These are phyloP conservation scores for Tachuris rubrigastra DNA, from an alignment of 2,113 vertebrate genomes.

Conservation along the genomic window DNA sequence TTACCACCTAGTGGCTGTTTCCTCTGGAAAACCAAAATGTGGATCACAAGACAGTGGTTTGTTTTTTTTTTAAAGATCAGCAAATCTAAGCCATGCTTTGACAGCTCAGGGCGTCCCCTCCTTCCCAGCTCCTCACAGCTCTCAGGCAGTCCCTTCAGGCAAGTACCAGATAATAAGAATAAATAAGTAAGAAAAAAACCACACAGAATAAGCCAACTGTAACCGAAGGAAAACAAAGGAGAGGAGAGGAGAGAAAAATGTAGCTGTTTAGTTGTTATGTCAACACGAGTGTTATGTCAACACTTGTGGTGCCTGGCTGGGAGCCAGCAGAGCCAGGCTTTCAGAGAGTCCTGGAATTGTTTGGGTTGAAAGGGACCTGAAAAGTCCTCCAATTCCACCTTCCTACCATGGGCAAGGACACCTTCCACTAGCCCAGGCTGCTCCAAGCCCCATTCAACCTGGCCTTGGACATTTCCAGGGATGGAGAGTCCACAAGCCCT, in stretches of 20 bases:
- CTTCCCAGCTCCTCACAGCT: neutral
- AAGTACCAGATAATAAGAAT: neutral
- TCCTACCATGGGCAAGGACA: neutral
- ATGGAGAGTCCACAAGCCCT: neutral
- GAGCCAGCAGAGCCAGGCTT: neutral
- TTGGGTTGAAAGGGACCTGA: neutral
- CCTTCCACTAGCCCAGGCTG: neutral
- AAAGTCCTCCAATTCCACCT: neutral
- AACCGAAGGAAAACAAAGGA: neutral
- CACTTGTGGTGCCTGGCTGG: neutral
- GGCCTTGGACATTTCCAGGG: neutral
- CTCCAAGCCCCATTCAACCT: neutral
- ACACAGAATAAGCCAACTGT: neutral
- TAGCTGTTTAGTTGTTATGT: neutral
- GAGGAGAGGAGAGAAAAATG: neutral
- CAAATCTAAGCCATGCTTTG: neutral
- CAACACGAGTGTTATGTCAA: neutral
- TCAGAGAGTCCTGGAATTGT: neutral
- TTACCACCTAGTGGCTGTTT: neutral
- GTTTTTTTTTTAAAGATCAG: neutral
- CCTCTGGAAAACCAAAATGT: neutral
- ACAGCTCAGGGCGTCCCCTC: neutral
- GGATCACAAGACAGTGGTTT: neutral
- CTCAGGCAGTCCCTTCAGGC: neutral
- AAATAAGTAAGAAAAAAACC: neutral